Conservation (phyloP, 1,140 invertebrate species). For the Apocrypta bakeri region DNA sequence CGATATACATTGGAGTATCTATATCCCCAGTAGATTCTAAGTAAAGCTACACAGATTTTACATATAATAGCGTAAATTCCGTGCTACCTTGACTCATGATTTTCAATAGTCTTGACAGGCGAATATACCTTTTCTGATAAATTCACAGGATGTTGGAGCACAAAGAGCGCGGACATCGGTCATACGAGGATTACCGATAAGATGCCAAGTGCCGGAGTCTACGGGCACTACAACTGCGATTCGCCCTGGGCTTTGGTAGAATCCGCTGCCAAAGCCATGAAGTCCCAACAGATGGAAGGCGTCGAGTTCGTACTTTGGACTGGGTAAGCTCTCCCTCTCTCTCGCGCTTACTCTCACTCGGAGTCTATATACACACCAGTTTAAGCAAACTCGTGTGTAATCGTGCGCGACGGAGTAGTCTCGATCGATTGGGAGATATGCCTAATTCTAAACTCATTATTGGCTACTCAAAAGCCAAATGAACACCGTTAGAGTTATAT, state of each 20-base stretch:
- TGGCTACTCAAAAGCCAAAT: too few species aligned
- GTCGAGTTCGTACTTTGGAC: conserved; percentile 96
- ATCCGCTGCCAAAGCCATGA: conserved; percentile 88
- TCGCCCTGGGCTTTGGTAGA: conserved; percentile 89
- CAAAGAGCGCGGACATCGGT: conserved; percentile 61
- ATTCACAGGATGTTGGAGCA: conserved; percentile 70
- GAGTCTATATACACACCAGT: too few species aligned
- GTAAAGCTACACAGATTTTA: too few species aligned
- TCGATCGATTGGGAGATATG: neutral
- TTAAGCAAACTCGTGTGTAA: neutral
- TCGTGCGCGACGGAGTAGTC: neutral
- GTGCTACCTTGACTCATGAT: too few species aligned
- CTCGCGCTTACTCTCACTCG: neutral
- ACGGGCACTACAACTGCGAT: conserved; percentile 91
- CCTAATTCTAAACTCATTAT: neutral
- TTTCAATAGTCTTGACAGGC: too few species aligned
- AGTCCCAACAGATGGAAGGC: conserved; percentile 83
- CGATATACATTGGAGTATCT: too few species aligned
- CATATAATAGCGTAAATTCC: too few species aligned
- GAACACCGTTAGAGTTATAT: too few species aligned
- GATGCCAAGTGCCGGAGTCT: conserved; percentile 75
- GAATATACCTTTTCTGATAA: neutral
- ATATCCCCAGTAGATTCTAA: too few species aligned
- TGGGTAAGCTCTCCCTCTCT: conserved; percentile 77
- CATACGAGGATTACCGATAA: conserved; percentile 68